Percentiles rank a stretch among this genome's conserved stretches.
phyloP scores from a whole-genome alignment of 2,113 vertebrate species.

The Silurus meridionalis region DNA sequence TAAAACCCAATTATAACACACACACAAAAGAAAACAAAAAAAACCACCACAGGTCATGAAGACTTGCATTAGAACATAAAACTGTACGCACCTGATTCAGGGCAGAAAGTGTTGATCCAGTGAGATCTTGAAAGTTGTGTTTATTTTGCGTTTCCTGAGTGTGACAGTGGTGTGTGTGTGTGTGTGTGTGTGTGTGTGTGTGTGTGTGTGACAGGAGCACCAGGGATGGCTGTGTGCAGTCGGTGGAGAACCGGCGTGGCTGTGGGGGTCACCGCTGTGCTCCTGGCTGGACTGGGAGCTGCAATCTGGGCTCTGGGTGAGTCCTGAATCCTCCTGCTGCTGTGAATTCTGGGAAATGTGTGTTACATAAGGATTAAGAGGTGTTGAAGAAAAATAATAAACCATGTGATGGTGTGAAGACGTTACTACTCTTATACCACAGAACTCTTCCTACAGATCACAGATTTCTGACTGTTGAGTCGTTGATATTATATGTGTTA shows the following conservation, averaged over 20 bases:
- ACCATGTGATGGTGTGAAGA: not conserved
- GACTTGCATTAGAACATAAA: not conserved
- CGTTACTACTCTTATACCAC: no score
- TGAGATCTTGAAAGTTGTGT: not conserved
- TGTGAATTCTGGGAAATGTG: not conserved
- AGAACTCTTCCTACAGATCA: no score
- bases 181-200: not conserved
- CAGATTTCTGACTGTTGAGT: no score
- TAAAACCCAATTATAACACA: no score
- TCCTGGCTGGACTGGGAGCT: conserved; percentile 71
- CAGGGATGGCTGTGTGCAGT: conserved; percentile 69
- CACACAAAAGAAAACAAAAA: not conserved
- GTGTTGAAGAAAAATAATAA: not conserved
- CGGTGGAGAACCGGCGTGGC: conserved; percentile 67
- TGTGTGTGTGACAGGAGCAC: conserved; percentile 62
- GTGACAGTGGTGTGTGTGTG: not conserved
- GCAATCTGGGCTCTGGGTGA: conserved; percentile 77
- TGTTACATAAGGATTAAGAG: not conserved
- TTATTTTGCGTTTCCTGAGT: conserved; percentile 7
- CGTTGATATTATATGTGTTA: no score
- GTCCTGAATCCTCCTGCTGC: conserved; percentile 24
- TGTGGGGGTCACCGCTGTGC: conserved; percentile 66
- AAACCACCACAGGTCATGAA: no score
- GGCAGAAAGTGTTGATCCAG: not conserved
- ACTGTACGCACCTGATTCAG: not conserved